Evolutionary conservation across 2,797 vertebrate genomes (phyloP).

Genomic region (Mionectes olivaceus): DNA sequence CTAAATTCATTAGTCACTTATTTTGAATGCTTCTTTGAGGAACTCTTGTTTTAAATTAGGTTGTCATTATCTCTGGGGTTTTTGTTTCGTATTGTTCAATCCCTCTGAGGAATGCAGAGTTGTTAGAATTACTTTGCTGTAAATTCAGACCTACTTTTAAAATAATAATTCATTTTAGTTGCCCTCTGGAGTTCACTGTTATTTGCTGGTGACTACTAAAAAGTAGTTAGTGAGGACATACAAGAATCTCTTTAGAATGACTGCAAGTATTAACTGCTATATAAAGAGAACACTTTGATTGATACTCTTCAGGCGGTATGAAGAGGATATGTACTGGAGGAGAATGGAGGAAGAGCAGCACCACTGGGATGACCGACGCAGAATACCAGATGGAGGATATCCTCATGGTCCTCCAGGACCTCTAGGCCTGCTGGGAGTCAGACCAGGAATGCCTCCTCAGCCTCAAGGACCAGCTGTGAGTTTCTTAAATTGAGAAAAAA

Average conservation of each 20-base stretch:
- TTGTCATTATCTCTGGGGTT: too few species aligned
- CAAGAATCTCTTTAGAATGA: background rate
- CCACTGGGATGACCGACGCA: constrained; percentile 95
- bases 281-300: background rate
- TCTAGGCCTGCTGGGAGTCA: constrained; percentile 91
- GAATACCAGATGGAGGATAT: constrained; percentile 92
- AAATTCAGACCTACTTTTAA: too few species aligned
- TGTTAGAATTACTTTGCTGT: too few species aligned
- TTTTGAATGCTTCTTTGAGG: background rate
- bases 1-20: background rate
- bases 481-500: background rate
- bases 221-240: background rate
- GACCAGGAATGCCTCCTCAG: constrained; percentile 94
- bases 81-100: background rate
- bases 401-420: constrained; percentile 93
- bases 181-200: background rate
- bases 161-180: background rate
- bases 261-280: background rate
- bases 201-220: background rate
- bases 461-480: constrained; percentile 93
- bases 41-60: background rate
- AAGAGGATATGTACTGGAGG: constrained; percentile 99
- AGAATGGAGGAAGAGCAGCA: constrained; percentile 97
- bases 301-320: constrained; percentile 86
- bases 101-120: background rate